Base-by-base conservation (phyloP, 2,797 vertebrate species). In the Oryzias dopingdopingensis region DNA sequence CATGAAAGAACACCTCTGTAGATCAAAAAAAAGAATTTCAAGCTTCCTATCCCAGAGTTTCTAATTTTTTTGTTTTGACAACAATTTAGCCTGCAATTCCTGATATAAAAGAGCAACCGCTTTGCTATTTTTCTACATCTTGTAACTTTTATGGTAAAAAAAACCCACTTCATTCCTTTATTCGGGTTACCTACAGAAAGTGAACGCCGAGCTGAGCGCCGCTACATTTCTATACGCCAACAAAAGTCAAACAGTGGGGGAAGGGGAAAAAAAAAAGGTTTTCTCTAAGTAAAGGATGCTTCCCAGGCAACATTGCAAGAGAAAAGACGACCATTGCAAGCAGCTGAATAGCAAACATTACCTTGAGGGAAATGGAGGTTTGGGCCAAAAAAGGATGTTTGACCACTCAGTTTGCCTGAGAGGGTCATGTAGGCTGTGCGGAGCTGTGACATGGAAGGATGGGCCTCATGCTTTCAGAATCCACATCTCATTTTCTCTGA, bases 321-420 rank as follows among this genome's bases (percentile, higher is more conserved):
- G 71, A 74, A 87, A 82, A 86, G 70, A 78, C 67, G 72, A 52
- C 74, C 82, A 81, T 82, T 65, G 64, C 68, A 74, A 83, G 77
- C 53, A 74, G 62, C 82, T 80, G 82, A 89, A 88, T 84, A 85
- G 77, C 70, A 70, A 65, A 84, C 75, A 86, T 90, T 70, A 82
- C 74, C 67, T 82, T 77, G 73, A 75, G 71, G 66, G 47, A 70
- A 56, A 57, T 37, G 55, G 24, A 13, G 47, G 24, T 24, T 58
- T 17, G 18, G 79, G 49, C 56, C 65, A 63, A 53, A 23, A 56
- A 67, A 72, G 62, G 54, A 73, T 40, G 74, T 74, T 73, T 77
- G 74, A 77, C 68, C 51, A 43, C 73, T 53, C 57, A 0, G 46
- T 56, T 43, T 67, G 67, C 79, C 76, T 79, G 70, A 49, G 65